These are phyloP conservation scores for Salvator merianae DNA, from an alignment of 2,113 vertebrate species.

Conservation along the genomic window DNA sequence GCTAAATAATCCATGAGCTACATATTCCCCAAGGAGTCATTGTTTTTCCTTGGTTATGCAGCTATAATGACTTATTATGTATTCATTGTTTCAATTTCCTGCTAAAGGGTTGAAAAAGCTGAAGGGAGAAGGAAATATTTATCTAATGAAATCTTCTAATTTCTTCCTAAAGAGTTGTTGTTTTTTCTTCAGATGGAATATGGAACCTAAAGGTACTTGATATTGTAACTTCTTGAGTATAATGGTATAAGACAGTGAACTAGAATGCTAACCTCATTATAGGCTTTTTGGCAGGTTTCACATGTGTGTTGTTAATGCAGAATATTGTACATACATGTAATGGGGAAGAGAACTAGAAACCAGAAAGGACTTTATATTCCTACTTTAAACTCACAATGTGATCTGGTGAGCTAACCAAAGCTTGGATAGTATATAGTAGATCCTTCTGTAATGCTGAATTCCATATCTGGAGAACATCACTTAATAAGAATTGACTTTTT, in stretches of 20 bases:
- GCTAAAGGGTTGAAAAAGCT: neutral
- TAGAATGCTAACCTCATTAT: neutral
- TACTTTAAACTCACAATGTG: no score
- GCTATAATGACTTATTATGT: conserved; percentile 28
- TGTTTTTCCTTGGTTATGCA: conserved; percentile 48
- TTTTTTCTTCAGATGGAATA: conserved; percentile 1
- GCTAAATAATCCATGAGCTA: conserved; percentile 58
- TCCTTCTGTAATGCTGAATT: no score
- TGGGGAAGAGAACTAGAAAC: neutral
- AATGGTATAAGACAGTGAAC: conserved; percentile 7
- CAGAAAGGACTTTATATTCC: no score
- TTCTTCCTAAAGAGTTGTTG: neutral
- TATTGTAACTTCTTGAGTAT: neutral
- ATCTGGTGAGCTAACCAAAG: no score
- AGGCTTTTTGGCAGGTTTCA: neutral
- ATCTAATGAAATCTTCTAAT: neutral
- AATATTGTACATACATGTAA: neutral
- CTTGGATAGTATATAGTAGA: no score
- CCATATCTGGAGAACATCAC: no score
- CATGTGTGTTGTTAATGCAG: neutral
- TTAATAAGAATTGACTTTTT: no score
- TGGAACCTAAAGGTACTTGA: neutral
- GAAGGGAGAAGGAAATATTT: neutral
- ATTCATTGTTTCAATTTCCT: neutral
- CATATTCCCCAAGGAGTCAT: conserved; percentile 35